Evolutionary conservation across 2,888 invertebrate genomes (phyloP), one percentile per base, ranked within the genome.

Genomic region (Saturnia pavonia): DNA sequence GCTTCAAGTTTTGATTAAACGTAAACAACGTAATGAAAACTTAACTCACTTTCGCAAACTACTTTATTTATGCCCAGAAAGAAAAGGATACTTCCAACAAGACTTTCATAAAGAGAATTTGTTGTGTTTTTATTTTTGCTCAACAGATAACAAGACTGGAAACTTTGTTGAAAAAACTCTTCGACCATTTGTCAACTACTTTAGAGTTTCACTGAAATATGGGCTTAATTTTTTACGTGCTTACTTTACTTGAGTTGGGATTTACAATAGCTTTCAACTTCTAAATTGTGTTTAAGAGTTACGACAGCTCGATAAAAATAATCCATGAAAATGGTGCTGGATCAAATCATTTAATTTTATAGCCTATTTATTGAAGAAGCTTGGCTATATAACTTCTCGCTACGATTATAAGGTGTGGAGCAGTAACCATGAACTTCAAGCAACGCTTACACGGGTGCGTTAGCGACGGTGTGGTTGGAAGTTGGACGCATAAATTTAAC

Each of bases 21-120:
- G 57, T 60, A 65, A 65, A 65, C 65, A 65, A 65, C 40, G 40
- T 40, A 65, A 40, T 65, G 40, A 40, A 65, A 40, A 40, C 65
- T 65, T 65, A 65, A 65, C 40, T 40, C 40, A 40, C 4, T 65
- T 65, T 65, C 40, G 40, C 40, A 65, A 65, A 65, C 65, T 65
- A 65, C 65, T 65, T 40, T 65, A 65, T 65, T 65, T 65, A 65
- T 65, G n/a, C 40, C 65, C 9, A 65, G 40, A 65, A 65, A 65
- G 40, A 65, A 65, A 65, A 65, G 40, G 19, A 40, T 22, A 34
- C 65, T 40, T 65, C 65, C 40, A 40, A 40, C 40, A 16, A 0
- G 40, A 63, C 42, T 71, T 71, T 63, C 25, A 48, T 65, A 71
- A 71, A 67, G 40, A 71, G 68, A 68, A 69, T 71, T 71, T 68